Base-by-base conservation (phyloP, 2,797 vertebrate species). In the Capromys pilorides region DNA sequence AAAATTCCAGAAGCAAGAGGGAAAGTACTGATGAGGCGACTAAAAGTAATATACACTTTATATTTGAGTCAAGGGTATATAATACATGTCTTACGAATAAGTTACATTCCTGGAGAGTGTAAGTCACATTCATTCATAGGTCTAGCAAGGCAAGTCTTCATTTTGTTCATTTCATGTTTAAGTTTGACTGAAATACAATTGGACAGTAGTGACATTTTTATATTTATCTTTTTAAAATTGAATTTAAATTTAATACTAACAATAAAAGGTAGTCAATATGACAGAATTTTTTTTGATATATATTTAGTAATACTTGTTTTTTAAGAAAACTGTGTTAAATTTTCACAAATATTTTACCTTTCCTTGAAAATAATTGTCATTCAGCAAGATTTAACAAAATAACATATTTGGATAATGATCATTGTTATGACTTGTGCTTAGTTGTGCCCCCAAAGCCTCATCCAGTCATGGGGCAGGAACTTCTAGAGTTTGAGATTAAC, bases 221-320 rank as follows among this genome's bases (percentile, higher is more conserved):
- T 45, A 39, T 51, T 90, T 59, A 51, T 11, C 51, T 84, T 59
- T 90, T 21, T 5, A 94, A 86, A 86, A 45, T 86, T 54, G 24
- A 49, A 41, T 83, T 89, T 86, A 49, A 81, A 86, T 88, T 64
- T 92, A 62, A 86, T 86, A 57, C 18, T 77, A n/a, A 66, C 71
- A 36, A 93, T 21, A 88, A 49, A 66, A 88, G 39, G 6, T 45
- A n/a, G 4, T 64, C 28, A 39, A 26, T 59, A 21, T 61, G 51
- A 80, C 59, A 31, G 14, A 31, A 33, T 78, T 28, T 83, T 69
- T 67, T 59, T 45, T 28, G 28, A 49, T 41, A 88, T 45, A 41
- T 33, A 84, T 91, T 31, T 54, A 21, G 69, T 33, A 33, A 51
- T 36, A n/a, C 9, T 73, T 82, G 36, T 14, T 61, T 66, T 80